Percentiles rank a stretch among this genome's conserved stretches.
phyloP scores from a whole-genome alignment of 2,888 invertebrate genomes.

The Papilio elwesi region DNA sequence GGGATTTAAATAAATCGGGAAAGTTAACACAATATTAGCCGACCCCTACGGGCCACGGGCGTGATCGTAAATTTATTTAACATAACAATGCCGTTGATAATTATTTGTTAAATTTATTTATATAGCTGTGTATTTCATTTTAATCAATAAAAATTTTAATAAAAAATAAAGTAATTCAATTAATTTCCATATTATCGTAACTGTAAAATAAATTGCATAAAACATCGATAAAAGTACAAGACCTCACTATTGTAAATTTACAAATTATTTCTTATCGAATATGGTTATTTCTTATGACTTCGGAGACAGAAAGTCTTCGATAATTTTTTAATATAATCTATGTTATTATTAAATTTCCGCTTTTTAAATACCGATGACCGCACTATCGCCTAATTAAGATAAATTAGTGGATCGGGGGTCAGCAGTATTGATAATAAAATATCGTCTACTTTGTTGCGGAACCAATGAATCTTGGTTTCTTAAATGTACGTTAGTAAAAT shows the following conservation, averaged over 20 bases:
- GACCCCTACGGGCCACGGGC: no score
- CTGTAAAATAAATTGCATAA: neutral
- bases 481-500: no score
- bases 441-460: conserved; percentile 14
- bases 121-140: neutral
- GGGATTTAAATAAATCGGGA: neutral
- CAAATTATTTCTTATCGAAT: conserved; percentile 8
- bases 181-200: neutral
- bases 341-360: conserved; percentile 11
- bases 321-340: conserved; percentile 15
- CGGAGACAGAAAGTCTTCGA: conserved; percentile 3
- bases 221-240: neutral
- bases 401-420: conserved; percentile 7
- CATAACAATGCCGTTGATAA: neutral
- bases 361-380: conserved; percentile 22
- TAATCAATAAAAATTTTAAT: no score
- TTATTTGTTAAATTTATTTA: no score
- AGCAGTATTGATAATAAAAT: conserved; percentile 4
- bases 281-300: conserved; percentile 14
- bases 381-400: conserved; percentile 25
- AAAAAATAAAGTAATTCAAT: no score
- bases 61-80: neutral
- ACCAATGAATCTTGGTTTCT: neutral
- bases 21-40: neutral
- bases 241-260: conserved; percentile 2